Percentiles rank a stretch among this genome's conserved stretches.
Conservation (phyloP, 2,797 vertebrate genomes). For the Carapus acus region DNA sequence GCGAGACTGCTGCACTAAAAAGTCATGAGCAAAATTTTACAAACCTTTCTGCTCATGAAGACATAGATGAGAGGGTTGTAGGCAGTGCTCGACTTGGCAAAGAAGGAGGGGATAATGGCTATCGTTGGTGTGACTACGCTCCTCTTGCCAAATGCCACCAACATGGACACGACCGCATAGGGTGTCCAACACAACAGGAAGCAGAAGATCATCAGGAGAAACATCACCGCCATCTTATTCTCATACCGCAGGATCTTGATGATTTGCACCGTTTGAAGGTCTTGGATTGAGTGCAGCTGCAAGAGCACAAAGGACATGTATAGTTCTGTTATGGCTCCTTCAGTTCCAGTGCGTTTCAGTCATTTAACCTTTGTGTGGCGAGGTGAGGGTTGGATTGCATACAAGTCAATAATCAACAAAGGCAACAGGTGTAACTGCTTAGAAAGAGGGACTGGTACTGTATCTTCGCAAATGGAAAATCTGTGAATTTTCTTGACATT, state of each 20-base stretch:
- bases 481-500: too few relatives aligned
- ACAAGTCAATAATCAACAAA: too few relatives aligned
- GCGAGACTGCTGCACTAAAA: too few relatives aligned
- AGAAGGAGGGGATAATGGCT: slow-evolving; percentile 84
- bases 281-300: slow-evolving; percentile 83
- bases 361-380: too few relatives aligned
- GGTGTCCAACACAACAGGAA: slow-evolving; percentile 92
- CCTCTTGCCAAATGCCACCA: slow-evolving; percentile 80
- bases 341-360: too few relatives aligned
- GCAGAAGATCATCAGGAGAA: slow-evolving; percentile 83
- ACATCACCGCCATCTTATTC: slow-evolving; percentile 89
- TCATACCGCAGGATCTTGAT: slow-evolving; percentile 87
- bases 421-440: too few relatives aligned
- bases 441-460: too few relatives aligned
- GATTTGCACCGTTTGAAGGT: slow-evolving; percentile 86
- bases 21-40: slow-evolving; percentile 7
- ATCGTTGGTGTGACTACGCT: slow-evolving; percentile 79
- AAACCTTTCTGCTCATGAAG: slow-evolving; percentile 91
- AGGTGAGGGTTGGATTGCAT: too few relatives aligned
- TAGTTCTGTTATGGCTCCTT: too few relatives aligned
- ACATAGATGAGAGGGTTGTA: slow-evolving; percentile 91
- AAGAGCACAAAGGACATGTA: slow-evolving; percentile 20
- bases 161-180: slow-evolving; percentile 82
- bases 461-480: too few relatives aligned
- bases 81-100: slow-evolving; percentile 86